Evolutionary conservation across 64 coral and sea anemone species (phyloP), one percentile per base, ranked within the genome.

Genomic region (Actinia tenebrosa): DNA sequence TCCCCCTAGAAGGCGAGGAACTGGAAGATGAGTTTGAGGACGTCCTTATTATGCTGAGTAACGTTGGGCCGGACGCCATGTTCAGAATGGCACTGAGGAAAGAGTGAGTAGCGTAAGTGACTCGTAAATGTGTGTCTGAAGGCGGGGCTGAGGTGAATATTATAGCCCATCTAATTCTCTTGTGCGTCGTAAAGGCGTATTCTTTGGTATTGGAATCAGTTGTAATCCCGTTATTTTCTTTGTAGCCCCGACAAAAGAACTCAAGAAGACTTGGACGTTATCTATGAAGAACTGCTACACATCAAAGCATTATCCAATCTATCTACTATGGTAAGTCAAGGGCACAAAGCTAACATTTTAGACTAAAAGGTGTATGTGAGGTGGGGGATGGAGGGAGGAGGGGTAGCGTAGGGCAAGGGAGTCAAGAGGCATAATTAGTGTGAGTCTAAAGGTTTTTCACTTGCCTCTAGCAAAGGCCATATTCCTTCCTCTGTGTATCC

Each of bases 11-110:
- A 52, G 62, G 66, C 16, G 84, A 25, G 11, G 80, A 86, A 54
- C 83, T 86, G 44, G 90, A 95, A 54, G 94, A 95, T 18, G 90
- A 95, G 26, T 83, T 95, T 86, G 89, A 89, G 44, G 90, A 95
- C 16, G 77, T 80, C 10, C 47, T 95, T 44, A 80, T 89, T 23
- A 87, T 86, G 42, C 90, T 95, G 16, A 89, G 90, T 71, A 95
- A 88, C 45, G 86, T 89, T 15, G 94, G 94, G 9, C 90, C 90
- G 3, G 94, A 95, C 8, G 94, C 94, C 53, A 85, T 92, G 87
- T 86, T 95, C 42, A 89, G 94, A 89, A 86, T 95, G 87, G 94
- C 87, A 5, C 84, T 95, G 18, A 87, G 66, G 83, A 95, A 95
- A 89, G 55, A 80, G 94, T 95, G 44, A 89, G 86, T 91, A 20